Evolutionary conservation across 2,888 invertebrate species (phyloP).

Genomic region (Anodontia alba): DNA sequence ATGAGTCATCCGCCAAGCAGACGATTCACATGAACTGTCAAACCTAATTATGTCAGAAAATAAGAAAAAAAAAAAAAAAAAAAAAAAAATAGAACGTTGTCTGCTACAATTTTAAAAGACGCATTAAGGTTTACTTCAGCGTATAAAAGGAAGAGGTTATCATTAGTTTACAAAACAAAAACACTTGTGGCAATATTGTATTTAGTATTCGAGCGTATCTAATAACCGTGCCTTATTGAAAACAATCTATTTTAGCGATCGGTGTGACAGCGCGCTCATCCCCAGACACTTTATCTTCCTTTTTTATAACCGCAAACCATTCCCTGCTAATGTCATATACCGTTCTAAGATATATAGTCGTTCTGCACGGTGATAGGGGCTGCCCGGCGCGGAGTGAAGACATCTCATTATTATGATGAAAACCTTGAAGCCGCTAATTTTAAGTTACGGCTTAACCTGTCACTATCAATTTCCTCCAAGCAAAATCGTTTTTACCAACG

Average conservation of each 20-base stretch:
- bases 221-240: conserved; percentile 12
- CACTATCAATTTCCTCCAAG: conserved; percentile 25
- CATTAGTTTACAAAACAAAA: neutral
- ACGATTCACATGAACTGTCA: no score
- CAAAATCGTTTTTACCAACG: neutral
- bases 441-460: conserved; percentile 17
- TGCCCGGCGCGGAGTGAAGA: conserved; percentile 16
- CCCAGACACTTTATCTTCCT: conserved; percentile 9
- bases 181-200: conserved; percentile 10
- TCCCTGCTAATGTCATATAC: conserved; percentile 6
- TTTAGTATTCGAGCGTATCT: conserved; percentile 3
- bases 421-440: neutral
- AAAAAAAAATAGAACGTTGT: no score
- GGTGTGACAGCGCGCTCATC: neutral
- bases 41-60: no score
- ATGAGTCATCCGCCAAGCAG: no score
- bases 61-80: no score
- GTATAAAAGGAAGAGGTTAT: no score
- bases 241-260: conserved; percentile 16
- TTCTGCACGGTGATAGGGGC: neutral
- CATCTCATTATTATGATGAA: conserved; percentile 2
- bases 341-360: neutral
- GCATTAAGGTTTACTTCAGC: no score
- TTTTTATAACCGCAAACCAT: conserved; percentile 7
- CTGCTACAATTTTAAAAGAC: no score